Evolutionary conservation across 2,113 vertebrate species (phyloP), one percentile per base, ranked within the genome.

Genomic region (Cathartes aura): DNA sequence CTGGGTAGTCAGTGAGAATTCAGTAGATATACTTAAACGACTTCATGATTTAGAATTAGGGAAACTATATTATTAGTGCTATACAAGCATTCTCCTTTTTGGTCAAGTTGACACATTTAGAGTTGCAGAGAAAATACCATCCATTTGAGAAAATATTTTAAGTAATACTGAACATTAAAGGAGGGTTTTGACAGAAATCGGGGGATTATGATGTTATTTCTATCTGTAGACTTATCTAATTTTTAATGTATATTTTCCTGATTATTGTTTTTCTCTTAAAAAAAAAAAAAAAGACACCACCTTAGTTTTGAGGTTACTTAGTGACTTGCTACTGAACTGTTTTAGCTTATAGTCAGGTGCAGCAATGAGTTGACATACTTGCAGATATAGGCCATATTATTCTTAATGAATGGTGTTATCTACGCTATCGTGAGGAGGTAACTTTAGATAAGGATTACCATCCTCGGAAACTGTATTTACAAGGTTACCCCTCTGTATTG

Each of bases 401-500:
- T 82, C 27, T 26, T 62, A n/a, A 32, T 40, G 15, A 58, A 53
- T 18, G 9, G 3, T 53, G 17, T 66, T 67, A n/a, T 11, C 52
- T 58, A 0, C 3, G 4, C 19, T 84, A 4, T 34, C 0, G 0
- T 52, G 55, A 70, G 56, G 47, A 71, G 19, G 66, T 59, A 42
- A 36, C 23, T 70, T 78, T 14, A 40, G 23, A 15, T 47, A 40
- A 75, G 47, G 66, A 17, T 86, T 79, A 14, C 89, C 64, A 32
- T 67, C 32, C 62, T 66, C 2, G 2, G 60, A 75, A 90, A 45
- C 34, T 24, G 6, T 71, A 6, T 81, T 81, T 56, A 18, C 43
- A 12, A 7, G 1, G 1, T 43, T 30, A 40, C 24, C 26, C 9
- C 34, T 62, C 38, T n/a, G 6, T 76, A 12, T 36, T 24, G 10